Percentiles rank a stretch among this genome's conserved stretches.
Conservation (phyloP, 2,888 invertebrate genomes). For the Sphaerophoria rueppellii region DNA sequence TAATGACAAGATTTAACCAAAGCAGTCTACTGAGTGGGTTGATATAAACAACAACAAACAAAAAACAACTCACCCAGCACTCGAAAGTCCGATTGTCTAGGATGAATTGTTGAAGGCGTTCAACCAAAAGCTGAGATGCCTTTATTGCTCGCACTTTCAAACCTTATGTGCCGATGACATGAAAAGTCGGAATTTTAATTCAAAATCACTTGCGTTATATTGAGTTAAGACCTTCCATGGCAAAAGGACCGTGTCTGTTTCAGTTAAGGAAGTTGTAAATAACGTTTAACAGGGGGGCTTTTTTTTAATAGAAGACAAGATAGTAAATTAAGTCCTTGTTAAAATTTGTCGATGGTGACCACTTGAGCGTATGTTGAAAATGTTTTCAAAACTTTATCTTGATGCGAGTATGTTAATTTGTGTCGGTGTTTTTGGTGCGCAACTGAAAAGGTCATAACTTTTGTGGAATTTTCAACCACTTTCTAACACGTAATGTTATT, state of each 20-base stretch:
- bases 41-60: neutral
- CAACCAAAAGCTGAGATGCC: constrained; percentile 53
- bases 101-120: constrained; percentile 62
- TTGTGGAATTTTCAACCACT: constrained; percentile 12
- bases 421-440: neutral
- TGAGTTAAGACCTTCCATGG: constrained; percentile 10
- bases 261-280: constrained; percentile 37
- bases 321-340: constrained; percentile 70
- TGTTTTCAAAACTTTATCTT: constrained; percentile 49
- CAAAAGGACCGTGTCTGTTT: neutral
- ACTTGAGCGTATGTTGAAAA: constrained; percentile 69
- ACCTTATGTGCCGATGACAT: constrained; percentile 72
- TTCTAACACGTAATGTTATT: constrained; percentile 44
- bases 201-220: constrained; percentile 54
- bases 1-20: constrained; percentile 47
- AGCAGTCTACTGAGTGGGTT: constrained; percentile 15
- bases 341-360: constrained; percentile 64
- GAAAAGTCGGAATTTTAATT: constrained; percentile 72
- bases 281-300: constrained; percentile 42
- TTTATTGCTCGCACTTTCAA: constrained; percentile 56
- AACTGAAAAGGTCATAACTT: constrained; percentile 23
- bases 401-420: constrained; percentile 52
- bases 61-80: constrained; percentile 41
- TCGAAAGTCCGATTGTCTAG: constrained; percentile 35
- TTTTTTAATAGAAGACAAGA: constrained; percentile 21